A percentile compares a stretch with the other conserved stretches of the same genome.
Evolutionary conservation across 2,888 invertebrate species (phyloP).

Genomic region (Dicyrtomina minuta): DNA sequence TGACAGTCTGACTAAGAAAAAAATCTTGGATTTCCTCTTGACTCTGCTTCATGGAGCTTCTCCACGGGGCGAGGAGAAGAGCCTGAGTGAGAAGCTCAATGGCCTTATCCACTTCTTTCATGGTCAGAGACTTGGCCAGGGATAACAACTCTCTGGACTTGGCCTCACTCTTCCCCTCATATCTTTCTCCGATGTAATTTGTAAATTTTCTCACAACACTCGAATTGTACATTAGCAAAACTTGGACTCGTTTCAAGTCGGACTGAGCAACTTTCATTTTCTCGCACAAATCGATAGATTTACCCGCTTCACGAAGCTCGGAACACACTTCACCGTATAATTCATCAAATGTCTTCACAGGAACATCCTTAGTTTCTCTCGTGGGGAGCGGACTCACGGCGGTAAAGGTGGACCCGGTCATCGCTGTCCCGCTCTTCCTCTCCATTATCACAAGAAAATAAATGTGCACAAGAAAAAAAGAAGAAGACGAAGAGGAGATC

Average conservation of each 20-base stretch:
- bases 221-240: slow-evolving; percentile 25
- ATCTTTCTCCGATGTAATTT: slow-evolving; percentile 21
- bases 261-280: slow-evolving; percentile 30
- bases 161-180: slow-evolving; percentile 25
- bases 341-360: slow-evolving; percentile 39
- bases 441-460: too few species aligned
- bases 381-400: too few species aligned
- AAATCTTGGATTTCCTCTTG: slow-evolving; percentile 13
- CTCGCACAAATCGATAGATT: slow-evolving; percentile 35
- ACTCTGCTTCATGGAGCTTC: neutral
- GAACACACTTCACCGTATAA: slow-evolving; percentile 36
- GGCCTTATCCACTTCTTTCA: slow-evolving; percentile 4
- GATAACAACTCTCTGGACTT: slow-evolving; percentile 20
- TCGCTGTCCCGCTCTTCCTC: too few species aligned
- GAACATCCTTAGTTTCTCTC: too few species aligned
- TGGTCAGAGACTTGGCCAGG: neutral
- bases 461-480: too few species aligned
- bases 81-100: slow-evolving; percentile 16
- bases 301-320: slow-evolving; percentile 28
- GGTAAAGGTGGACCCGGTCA: too few species aligned
- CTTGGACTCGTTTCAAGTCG: slow-evolving; percentile 37
- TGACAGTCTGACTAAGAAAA: neutral
- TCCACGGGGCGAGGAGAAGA: slow-evolving; percentile 16
- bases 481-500: too few species aligned
- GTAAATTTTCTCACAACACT: slow-evolving; percentile 30